phyloP scores from a whole-genome alignment of 2,888 invertebrate genomes.

The Lepidonotus clava region DNA sequence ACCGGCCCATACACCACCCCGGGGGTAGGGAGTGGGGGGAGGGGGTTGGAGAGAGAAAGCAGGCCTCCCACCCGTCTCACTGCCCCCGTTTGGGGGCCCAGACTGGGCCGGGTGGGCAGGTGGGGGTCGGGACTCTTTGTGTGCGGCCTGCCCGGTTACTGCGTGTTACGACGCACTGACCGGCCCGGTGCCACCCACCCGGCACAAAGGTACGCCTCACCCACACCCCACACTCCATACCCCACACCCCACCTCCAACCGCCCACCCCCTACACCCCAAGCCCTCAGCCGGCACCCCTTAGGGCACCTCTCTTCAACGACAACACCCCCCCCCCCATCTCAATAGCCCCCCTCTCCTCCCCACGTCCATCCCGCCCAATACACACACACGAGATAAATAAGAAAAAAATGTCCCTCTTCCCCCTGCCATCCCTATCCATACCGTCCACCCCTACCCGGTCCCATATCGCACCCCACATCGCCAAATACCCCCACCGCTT shows the following conservation, averaged over 20 bases:
- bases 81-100: neutral
- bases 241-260: neutral
- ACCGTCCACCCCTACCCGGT: too few relatives aligned
- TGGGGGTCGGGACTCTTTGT: slow-evolving; percentile 4
- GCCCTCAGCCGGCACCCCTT: neutral
- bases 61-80: neutral
- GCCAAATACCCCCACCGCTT: too few relatives aligned
- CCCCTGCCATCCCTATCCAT: too few relatives aligned
- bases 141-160: slow-evolving; percentile 32
- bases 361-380: neutral
- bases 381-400: too few relatives aligned
- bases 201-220: neutral
- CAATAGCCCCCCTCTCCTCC: too few relatives aligned
- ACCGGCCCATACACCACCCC: neutral
- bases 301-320: too few relatives aligned
- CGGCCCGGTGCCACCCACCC: neutral
- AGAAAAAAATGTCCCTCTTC: too few relatives aligned
- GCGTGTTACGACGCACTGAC: slow-evolving; percentile 40
- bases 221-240: neutral
- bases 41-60: neutral
- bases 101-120: neutral
- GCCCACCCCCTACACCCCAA: neutral
- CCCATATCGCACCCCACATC: too few relatives aligned
- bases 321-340: too few relatives aligned
- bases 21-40: neutral